Conservation (phyloP, 2,888 invertebrate genomes). For the Thera obeliscata region DNA sequence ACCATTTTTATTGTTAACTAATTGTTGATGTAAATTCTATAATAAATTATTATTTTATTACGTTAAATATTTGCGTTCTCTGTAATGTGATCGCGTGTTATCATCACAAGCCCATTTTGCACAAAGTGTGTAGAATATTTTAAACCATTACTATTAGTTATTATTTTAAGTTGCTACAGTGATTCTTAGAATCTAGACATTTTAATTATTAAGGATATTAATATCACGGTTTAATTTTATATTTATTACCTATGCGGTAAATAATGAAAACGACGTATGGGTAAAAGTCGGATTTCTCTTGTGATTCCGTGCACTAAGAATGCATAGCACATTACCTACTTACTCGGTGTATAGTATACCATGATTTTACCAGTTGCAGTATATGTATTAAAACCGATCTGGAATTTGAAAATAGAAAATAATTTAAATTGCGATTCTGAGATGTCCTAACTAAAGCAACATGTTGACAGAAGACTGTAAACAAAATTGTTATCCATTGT, state of each 20-base stretch:
- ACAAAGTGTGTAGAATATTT: conserved; percentile 42
- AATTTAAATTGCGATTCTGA: conserved; percentile 24
- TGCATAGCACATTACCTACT: conserved; percentile 13
- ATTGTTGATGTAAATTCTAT: conserved; percentile 78
- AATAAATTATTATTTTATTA: conserved; percentile 77
- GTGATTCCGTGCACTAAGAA: conserved; percentile 27
- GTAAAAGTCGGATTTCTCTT: conserved; percentile 21
- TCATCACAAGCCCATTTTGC: conserved; percentile 47
- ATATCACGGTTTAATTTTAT: conserved; percentile 34
- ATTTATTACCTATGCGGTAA: conserved; percentile 17
- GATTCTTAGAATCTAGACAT: conserved; percentile 46
- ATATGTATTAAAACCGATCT: conserved; percentile 1
- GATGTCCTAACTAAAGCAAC: conserved; percentile 8
- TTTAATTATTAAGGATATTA: conserved; percentile 36
- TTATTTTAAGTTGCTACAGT: conserved; percentile 38
- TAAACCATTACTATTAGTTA: conserved; percentile 44
- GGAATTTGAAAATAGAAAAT: conserved; percentile 32
- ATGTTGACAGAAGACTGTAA: conserved; percentile 58
- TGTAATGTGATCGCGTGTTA: conserved; percentile 48
- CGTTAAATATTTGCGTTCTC: conserved; percentile 57
- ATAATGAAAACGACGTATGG: conserved; percentile 14
- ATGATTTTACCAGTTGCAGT: not conserved
- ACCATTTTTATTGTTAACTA: conserved; percentile 76
- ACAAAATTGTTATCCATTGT: conserved; percentile 27
- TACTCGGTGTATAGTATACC: conserved; percentile 2